Evolutionary conservation across 2,888 invertebrate genomes (phyloP).

Genomic region (Megastigmus dorsalis): DNA sequence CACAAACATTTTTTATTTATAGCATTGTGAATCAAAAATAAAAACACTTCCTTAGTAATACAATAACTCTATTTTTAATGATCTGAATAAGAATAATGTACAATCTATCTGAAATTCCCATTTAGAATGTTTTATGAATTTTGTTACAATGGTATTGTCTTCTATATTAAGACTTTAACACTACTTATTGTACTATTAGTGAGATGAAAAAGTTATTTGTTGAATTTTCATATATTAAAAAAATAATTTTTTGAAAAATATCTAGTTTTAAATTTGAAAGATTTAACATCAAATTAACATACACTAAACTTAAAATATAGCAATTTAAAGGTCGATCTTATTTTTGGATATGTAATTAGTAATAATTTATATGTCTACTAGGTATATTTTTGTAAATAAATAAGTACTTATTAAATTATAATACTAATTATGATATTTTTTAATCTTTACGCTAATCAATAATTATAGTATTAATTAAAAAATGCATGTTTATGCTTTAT

Average conservation of each 20-base stretch:
- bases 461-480: too few relatives aligned
- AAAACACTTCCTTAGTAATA: constrained; percentile 15
- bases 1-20: constrained; percentile 32
- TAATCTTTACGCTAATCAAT: too few relatives aligned
- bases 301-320: neutral
- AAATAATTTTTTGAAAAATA: too few relatives aligned
- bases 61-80: constrained; percentile 24
- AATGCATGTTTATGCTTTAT: too few relatives aligned
- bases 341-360: too few relatives aligned
- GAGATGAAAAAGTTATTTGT: constrained; percentile 14
- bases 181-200: neutral
- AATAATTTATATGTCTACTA: too few relatives aligned
- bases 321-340: too few relatives aligned
- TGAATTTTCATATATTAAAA: too few relatives aligned
- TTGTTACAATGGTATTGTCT: constrained; percentile 13
- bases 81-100: constrained; percentile 10
- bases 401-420: too few relatives aligned
- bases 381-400: too few relatives aligned
- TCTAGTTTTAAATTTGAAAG: neutral
- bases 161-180: constrained; percentile 7
- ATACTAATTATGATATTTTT: too few relatives aligned
- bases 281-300: neutral
- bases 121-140: constrained; percentile 33
- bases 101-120: constrained; percentile 34
- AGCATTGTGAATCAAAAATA: constrained; percentile 45